Evolutionary conservation across 2,797 vertebrate genomes (phyloP), one percentile per base, ranked within the genome.

Genomic region (Brachyrhaphis roseni): DNA sequence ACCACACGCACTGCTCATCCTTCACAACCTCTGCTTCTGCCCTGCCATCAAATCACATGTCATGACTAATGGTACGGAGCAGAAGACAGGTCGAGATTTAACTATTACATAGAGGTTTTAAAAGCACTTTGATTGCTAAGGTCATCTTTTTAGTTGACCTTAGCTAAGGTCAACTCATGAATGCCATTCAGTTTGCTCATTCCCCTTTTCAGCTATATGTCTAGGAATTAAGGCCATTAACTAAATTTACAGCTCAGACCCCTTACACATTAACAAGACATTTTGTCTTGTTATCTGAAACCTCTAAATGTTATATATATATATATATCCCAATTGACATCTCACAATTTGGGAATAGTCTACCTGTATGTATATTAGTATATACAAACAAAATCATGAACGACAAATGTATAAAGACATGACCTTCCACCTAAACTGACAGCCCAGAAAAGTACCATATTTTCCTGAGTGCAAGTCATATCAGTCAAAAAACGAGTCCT

Each of bases 1-100:
- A 59, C 94, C 93, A 13, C 95, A 89, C 0, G 94, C 94, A 0
- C 94, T 99, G 79, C 97, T 98, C 78, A 94, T 97, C 91, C 94
- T 99, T 26, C 98, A 99, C 91, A 99, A 99, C 76, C 87, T 98
- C 62, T 99, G 98, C 94, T 99, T 99, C 94, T 97, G 95, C 87
- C 88, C 97, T 36, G 82, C 96, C 81, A 97, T 96, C 90, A 99
- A 98, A 91, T 94, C 98, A 26, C 97, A 96, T 79, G 86, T 99
- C 88, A 80, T 99, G 66, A 94, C 97, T 84, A 97, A 96, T 7
- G 97, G 98, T 99, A 95, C 73, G 95, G 45, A 64, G 4, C 4
- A 16, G 34, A 39, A 53, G 34, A 3, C 7, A 26, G 34, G 12
- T 5, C 41, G 13, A 2, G 5, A 26, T 13, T 18, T 26, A 1